Evolutionary conservation across 2,888 invertebrate species (phyloP).

Genomic region (Netelia inedita): DNA sequence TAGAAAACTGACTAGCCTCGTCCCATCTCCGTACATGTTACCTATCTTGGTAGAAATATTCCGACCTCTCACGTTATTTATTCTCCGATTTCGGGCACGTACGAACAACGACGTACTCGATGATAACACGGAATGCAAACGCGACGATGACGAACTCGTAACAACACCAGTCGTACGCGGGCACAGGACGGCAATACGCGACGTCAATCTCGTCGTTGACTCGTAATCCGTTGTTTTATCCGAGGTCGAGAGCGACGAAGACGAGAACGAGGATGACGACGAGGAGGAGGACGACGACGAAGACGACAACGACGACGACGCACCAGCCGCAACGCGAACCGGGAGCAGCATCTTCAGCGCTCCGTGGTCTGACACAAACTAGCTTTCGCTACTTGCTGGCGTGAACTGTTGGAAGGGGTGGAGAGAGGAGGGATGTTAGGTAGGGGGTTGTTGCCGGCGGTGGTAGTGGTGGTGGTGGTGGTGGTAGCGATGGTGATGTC

Average conservation of each 20-base stretch:
- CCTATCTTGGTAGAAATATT: background rate
- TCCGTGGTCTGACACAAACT: conserved; percentile 84
- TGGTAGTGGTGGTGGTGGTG: conserved; percentile 24
- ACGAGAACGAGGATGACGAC: conserved; percentile 68
- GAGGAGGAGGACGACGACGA: conserved; percentile 74
- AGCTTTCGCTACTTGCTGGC: conserved; percentile 78
- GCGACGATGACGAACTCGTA: conserved; percentile 51
- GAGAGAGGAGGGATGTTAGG: conserved; percentile 17
- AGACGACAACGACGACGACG: conserved; percentile 71
- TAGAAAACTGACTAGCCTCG: conserved; percentile 44
- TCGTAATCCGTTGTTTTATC: conserved; percentile 61
- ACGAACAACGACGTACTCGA: background rate
- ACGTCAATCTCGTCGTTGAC: conserved; percentile 20
- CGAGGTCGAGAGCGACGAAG: conserved; percentile 62
- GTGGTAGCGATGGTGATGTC: conserved; percentile 42
- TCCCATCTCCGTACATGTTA: conserved; percentile 26
- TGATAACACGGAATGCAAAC: conserved; percentile 29
- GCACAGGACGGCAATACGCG: conserved; percentile 49
- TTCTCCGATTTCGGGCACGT: conserved; percentile 12
- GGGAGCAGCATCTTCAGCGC: conserved; percentile 83
- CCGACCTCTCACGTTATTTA: background rate
- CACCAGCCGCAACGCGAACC: conserved; percentile 78
- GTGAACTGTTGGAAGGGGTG: conserved; percentile 75
- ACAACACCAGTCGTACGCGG: conserved; percentile 53
- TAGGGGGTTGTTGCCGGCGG: conserved; percentile 28